Evolutionary conservation across 2,797 vertebrate genomes (phyloP).

Genomic region (Trichosurus vulpecula): DNA sequence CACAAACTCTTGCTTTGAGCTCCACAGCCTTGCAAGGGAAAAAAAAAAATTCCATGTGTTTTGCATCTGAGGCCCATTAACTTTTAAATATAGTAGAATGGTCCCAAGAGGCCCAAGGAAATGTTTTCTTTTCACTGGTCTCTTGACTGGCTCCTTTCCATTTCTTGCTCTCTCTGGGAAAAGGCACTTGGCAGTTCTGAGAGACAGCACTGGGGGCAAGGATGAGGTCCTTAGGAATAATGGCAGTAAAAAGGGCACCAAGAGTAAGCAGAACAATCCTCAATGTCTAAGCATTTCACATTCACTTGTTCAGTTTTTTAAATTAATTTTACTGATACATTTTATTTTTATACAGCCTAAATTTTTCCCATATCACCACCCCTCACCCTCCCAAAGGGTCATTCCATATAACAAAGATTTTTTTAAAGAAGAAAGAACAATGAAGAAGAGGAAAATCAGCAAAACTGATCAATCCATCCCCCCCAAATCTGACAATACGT

Average conservation of each 20-base stretch:
- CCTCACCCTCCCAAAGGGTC: neutral
- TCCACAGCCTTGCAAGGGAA: conserved; percentile 1
- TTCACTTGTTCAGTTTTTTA: neutral
- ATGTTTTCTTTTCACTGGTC: neutral
- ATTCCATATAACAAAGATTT: neutral
- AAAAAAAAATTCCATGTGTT: neutral
- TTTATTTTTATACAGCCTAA: neutral
- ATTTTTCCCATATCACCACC: neutral
- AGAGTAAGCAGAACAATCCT: neutral
- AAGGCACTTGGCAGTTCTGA: conserved; percentile 33
- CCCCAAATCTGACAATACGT: neutral
- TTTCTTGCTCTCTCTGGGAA: conserved; percentile 22
- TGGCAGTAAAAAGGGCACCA: conserved; percentile 35
- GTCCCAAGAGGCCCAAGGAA: neutral
- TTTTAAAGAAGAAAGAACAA: neutral
- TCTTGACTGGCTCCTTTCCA: neutral
- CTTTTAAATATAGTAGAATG: conserved; percentile 1
- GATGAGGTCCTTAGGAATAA: conserved; percentile 12
- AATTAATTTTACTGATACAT: neutral
- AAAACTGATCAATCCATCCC: neutral
- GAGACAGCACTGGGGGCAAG: conserved; percentile 53
- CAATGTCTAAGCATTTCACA: neutral
- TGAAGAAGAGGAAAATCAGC: neutral
- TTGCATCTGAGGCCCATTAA: neutral
- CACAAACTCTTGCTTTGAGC: conserved; percentile 24